Base-by-base conservation (phyloP, 2,797 vertebrate species). In the Acanthornis magna region DNA sequence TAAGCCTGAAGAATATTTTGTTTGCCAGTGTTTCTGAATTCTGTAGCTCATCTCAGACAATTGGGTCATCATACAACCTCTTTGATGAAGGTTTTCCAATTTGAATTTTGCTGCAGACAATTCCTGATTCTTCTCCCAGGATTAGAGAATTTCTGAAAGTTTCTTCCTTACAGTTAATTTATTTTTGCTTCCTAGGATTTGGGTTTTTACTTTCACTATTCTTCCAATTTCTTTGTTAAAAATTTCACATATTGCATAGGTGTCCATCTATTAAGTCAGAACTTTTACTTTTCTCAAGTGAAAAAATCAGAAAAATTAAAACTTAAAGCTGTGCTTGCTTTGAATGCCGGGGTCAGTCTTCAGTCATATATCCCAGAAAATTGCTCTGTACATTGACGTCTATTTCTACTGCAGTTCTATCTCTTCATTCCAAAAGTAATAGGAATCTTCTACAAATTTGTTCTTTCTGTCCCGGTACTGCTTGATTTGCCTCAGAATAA, bases 41-140 rank as follows among this genome's bases (percentile, higher is more conserved):
- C 70, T 30, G 17, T 70, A 58, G 29, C 29, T 43, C 18, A 20
- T 72, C n/a, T 47, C 10, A 50, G 26, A 13, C 1, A 48, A 13
- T 1, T 58, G 50, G 2, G 2, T n/a, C 13, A 32, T 13, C 22
- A 62, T 36, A 48, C 12, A 55, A 40, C 0, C 12, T 51, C 30
- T 74, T 72, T 72, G 11, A 11, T 63, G 26, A 60, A 88, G 19
- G 7, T 42, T 85, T 87, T 73, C 53, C 22, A 21, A 9, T 40
- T 5, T 65, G 2, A 75, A 42, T 43, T 13, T 51, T 71, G 9
- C 26, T 73, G 51, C 40, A 63, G n/a, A 23, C 7, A 43, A 23
- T 48, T 83, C 10, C 13, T 5, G 0, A n/a, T 75, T 73, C 17
- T 78, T 62, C 8, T 80, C 9, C 14, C 11, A 85, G 14, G 5